A percentile compares a stretch with the other conserved stretches of the same genome.
These are phyloP conservation scores for Helicolenus hilgendorfi DNA, from an alignment of 2,797 vertebrate species.

Conservation along the genomic window DNA sequence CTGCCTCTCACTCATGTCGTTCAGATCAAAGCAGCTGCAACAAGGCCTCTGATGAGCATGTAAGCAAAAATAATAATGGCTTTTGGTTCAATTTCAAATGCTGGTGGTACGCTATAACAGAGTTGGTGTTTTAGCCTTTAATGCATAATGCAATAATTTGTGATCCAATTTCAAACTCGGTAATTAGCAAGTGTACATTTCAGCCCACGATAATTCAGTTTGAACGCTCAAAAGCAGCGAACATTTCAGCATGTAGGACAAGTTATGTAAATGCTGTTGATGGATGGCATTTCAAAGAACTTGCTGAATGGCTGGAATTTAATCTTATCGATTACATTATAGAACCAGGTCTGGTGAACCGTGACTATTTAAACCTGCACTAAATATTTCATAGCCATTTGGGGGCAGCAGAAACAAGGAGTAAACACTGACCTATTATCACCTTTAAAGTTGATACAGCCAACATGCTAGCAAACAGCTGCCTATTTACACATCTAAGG, in stretches of 20 bases:
- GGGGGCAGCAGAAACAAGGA: neutral
- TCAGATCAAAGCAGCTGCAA: conserved; percentile 29
- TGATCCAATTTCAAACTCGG: neutral
- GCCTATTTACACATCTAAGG: neutral
- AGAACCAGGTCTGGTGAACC: neutral
- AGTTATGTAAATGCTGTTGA: neutral
- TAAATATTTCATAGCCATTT: neutral
- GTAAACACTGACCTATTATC: neutral
- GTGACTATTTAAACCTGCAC: neutral
- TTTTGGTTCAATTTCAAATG: conserved; percentile 25
- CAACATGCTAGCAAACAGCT: neutral
- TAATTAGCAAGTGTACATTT: conserved; percentile 10
- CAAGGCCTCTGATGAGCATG: conserved; percentile 8
- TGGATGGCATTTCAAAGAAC: neutral
- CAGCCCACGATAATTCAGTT: neutral
- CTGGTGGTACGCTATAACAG: conserved; percentile 5
- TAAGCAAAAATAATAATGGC: conserved; percentile 39
- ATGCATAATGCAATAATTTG: conserved; percentile 14
- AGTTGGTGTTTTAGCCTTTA: conserved; percentile 18
- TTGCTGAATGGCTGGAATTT: neutral
- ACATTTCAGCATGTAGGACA: neutral
- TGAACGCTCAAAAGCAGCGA: conserved; percentile 2
- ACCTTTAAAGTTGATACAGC: neutral
- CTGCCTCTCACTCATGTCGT: conserved; percentile 30
- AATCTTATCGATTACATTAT: neutral